These are phyloP conservation scores for Myrmecobius fasciatus DNA, from an alignment of 2,113 vertebrate species.

Conservation along the genomic window DNA sequence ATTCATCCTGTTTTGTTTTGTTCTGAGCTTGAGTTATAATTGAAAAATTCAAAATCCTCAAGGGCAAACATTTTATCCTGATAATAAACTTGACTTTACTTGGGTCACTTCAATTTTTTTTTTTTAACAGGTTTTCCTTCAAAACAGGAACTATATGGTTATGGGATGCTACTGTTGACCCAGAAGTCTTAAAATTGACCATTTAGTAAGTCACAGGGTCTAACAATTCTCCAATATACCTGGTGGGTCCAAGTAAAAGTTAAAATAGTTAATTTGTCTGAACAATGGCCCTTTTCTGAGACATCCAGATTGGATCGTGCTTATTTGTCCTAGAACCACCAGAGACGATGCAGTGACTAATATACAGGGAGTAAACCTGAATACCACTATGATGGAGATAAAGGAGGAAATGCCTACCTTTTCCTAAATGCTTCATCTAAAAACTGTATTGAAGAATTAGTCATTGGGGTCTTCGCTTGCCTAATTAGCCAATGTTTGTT, in stretches of 20 bases:
- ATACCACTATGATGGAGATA: background rate
- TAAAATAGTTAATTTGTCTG: background rate
- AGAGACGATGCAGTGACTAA: background rate
- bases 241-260: background rate
- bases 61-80: slow-evolving; percentile 38
- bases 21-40: background rate
- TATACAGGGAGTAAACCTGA: background rate
- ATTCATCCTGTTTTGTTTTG: background rate
- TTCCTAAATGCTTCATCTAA: slow-evolving; percentile 94
- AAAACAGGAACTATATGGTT: background rate
- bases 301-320: background rate
- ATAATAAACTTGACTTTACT: background rate
- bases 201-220: slow-evolving; percentile 7
- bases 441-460: slow-evolving; percentile 94
- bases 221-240: background rate
- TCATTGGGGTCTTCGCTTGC: slow-evolving; percentile 98
- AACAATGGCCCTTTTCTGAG: background rate
- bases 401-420: slow-evolving; percentile 83
- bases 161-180: background rate
- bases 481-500: slow-evolving; percentile 99
- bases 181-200: background rate
- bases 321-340: background rate
- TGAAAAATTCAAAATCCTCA: slow-evolving; percentile 28
- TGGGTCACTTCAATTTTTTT: background rate
- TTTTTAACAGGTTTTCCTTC: slow-evolving; percentile 42